Percentiles rank a stretch among this genome's conserved stretches.
Evolutionary conservation across 92 coral and sea anemone genomes (phyloP).

Genomic region (Heteractis magnifica): DNA sequence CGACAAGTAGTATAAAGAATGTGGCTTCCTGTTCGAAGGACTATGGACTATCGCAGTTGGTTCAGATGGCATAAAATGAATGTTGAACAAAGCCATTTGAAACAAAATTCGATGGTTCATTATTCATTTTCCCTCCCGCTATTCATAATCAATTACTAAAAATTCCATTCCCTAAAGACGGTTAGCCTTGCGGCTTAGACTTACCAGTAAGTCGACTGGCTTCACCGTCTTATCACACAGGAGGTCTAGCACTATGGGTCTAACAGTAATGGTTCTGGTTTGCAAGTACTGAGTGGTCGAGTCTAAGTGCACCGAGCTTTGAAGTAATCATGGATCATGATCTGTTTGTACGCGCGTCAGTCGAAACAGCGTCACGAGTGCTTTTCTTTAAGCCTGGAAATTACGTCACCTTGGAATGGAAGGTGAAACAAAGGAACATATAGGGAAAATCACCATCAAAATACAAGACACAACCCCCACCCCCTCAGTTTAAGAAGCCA

Average conservation of each 20-base stretch:
- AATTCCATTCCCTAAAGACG: neutral
- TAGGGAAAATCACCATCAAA: neutral
- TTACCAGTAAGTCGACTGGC: neutral
- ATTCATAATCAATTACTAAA: neutral
- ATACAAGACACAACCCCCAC: neutral
- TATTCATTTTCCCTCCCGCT: neutral
- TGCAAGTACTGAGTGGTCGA: neutral
- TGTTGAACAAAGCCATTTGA: neutral
- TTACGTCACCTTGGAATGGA: neutral
- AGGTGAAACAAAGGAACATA: neutral
- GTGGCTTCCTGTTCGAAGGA: too few species aligned
- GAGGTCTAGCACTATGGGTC: neutral
- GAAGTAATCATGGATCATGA: neutral
- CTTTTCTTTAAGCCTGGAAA: neutral
- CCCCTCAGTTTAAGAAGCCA: neutral
- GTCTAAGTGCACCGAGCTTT: neutral
- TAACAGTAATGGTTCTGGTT: neutral
- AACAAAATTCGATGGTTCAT: neutral
- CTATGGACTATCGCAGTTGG: too few species aligned
- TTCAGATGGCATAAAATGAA: too few species aligned
- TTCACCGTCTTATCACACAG: neutral
- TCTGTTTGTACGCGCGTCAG: neutral
- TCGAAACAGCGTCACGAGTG: neutral
- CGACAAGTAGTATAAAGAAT: neutral
- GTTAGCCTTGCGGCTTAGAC: neutral